phyloP scores from a whole-genome alignment of 2,888 invertebrate genomes.

The Coleophora flavipennella region DNA sequence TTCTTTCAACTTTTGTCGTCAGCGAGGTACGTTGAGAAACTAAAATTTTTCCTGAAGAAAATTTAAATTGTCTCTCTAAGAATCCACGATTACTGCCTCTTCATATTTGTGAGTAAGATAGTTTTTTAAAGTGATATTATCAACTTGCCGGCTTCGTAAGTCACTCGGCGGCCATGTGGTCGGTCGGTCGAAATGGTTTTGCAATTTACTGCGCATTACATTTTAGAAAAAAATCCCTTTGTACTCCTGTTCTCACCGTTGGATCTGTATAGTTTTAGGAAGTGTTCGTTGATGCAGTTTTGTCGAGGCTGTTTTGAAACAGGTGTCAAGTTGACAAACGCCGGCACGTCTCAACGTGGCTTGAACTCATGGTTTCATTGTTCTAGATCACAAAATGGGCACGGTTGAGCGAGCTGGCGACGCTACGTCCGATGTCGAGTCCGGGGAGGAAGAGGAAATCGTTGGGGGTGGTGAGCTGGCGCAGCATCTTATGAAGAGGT shows the following conservation, averaged over 20 bases:
- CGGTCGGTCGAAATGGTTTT: slow-evolving; percentile 36
- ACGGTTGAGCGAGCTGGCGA: slow-evolving; percentile 78
- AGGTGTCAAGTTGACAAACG: slow-evolving; percentile 15
- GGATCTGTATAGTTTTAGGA: slow-evolving; percentile 11
- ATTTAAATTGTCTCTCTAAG: slow-evolving; percentile 19
- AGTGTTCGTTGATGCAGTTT: slow-evolving; percentile 11
- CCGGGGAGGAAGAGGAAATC: slow-evolving; percentile 76
- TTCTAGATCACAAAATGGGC: slow-evolving; percentile 71
- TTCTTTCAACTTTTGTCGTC: slow-evolving; percentile 56
- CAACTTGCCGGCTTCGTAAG: slow-evolving; percentile 17
- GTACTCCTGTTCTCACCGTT: slow-evolving; percentile 15
- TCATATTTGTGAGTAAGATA: slow-evolving; percentile 14
- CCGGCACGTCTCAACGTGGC: slow-evolving; percentile 59
- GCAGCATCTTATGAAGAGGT: slow-evolving; percentile 60
- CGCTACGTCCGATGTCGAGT: slow-evolving; percentile 77
- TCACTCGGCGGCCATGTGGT: slow-evolving; percentile 57
- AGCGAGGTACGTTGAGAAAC: slow-evolving; percentile 52
- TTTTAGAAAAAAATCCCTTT: slow-evolving; percentile 40
- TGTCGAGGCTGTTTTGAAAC: slow-evolving; percentile 7
- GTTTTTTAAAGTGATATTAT: slow-evolving; percentile 18
- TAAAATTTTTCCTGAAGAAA: slow-evolving; percentile 27
- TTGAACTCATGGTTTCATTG: slow-evolving; percentile 33
- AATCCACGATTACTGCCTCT: slow-evolving; percentile 12
- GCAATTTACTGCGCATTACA: slow-evolving; percentile 61
- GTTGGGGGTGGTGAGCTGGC: slow-evolving; percentile 66